Base-by-base conservation (phyloP, 1,140 invertebrate species). In the Zaprionus camerounensis region DNA sequence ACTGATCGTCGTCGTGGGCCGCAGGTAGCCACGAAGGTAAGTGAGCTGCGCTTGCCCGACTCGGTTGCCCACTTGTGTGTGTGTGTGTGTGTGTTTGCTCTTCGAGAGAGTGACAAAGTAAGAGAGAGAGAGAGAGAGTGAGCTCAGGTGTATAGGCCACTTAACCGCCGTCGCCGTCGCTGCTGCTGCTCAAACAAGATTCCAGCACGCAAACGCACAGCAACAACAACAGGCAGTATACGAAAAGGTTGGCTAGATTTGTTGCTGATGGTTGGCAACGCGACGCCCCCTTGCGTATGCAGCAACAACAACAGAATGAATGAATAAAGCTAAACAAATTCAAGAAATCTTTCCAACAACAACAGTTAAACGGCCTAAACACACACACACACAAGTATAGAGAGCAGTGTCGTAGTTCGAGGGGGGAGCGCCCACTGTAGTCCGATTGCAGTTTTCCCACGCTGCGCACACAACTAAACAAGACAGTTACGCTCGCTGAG, bases 401-500 rank as follows among this genome's bases (percentile, higher is more conserved):
- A 24, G 13, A 38, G 44, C 62, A 72, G 69, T 13, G 70, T 34
- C 63, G 71, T 78, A 65, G 76, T 70, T 56, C 17, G 36, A 55
- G 12, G 34, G 67, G 68, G 66, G 53, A 34, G 44, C 53, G 55
- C 17, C 38, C 38, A 56, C 17, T 38, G 46, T 51, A 64, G 46
- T 17, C 51, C 63, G 44, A 77, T 56, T 71, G 71, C 57, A 71
- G 58, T 75, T 88, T 80, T 87, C 84, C 84, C 84, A 87, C 84
- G 84, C 80, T 87, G 68, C 67, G 82, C 78, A 80, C 70, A 72
- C 70, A 49, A 41, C 24, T 38, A 72, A 38, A 76, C 22, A 76
- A 67, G 77, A 78, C 80, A 88, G 84, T 83, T 87, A 78, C 84
- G 84, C 84, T 88, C 78, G 69, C 53, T 88, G 71, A 84, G 84